phyloP scores from a whole-genome alignment of 2,797 vertebrate genomes.

The Poliocrania exsul region DNA sequence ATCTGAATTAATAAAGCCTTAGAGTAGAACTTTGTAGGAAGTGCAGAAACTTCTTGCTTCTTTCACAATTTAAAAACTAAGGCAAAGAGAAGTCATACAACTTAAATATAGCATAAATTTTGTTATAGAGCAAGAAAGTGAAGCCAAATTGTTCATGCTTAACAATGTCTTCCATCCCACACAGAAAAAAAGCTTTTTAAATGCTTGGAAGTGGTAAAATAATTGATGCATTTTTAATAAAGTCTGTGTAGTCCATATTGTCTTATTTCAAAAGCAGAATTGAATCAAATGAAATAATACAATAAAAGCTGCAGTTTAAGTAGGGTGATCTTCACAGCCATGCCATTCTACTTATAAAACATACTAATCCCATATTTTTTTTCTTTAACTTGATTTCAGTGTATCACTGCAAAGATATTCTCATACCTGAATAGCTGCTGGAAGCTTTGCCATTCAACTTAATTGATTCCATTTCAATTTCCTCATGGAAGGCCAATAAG shows the following conservation, averaged over 20 bases:
- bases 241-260: neutral
- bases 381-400: constrained; percentile 5
- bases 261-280: constrained; percentile 16
- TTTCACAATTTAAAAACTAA: neutral
- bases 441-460: neutral
- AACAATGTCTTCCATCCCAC: neutral
- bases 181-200: neutral
- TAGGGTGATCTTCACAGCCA: neutral
- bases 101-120: neutral
- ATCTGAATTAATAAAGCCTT: neutral
- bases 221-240: neutral
- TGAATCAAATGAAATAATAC: neutral
- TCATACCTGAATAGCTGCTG: constrained; percentile 19
- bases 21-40: neutral
- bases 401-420: neutral
- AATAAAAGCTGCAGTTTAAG: neutral
- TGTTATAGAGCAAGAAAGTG: neutral
- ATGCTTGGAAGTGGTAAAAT: neutral
- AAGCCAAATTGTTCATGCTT: neutral
- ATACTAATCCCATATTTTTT: neutral
- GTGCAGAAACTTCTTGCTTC: neutral
- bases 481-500: neutral
- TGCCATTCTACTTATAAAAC: neutral
- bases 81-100: neutral
- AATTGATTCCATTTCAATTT: neutral